Base-by-base conservation (phyloP, 2,888 invertebrate species). In the Megastigmus dorsalis region DNA sequence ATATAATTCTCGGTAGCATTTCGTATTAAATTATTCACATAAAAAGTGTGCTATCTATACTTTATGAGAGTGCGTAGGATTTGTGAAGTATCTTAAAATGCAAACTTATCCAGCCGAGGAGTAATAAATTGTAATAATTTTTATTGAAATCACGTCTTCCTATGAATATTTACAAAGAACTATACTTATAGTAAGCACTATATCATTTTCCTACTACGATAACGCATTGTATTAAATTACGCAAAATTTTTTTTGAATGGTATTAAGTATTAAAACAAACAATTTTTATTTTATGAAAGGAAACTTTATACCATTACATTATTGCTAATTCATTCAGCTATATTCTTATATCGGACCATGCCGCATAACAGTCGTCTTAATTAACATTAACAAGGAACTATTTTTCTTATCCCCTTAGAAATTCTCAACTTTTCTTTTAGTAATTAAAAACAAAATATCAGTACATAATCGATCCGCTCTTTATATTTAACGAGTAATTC, bases 111-210 rank as follows among this genome's bases (percentile, higher is more conserved):
- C 38, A 20, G n/a, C 18, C n/a, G 2, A 20, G 18, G 10, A 7
- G 72, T 52, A 59, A 66, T 66, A 72, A 50, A 72, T 72, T 66
- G 60, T 59, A 60, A 59, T 72, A 62, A 33, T 54, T 70, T 70
- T 70, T 60, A 57, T 57, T 70, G 9, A 33, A 38, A 36, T 30
- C 28, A n/a, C 38, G 28, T 13, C 28, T 18, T 30, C 26, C 62
- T 28, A 54, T 45, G 33, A 43, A 62, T 70, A 55, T 62, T 62
- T 36, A 70, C 30, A 15, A 62, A 28, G n/a, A 41, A 33, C n/a
- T 15, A 13, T 41, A 6, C n/a, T n/a, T n/a, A n/a, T n/a, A n/a
- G n/a, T 18, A 5, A 38, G 38, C 28, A 28, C 41, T 41, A 43
- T 33, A 43, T 60, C 43, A 30, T 30, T 41, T 50, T n/a, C 9